Evolutionary conservation across 35 echinoderm and acorn worm species (phyloP), one percentile per base, ranked within the genome.

Genomic region (Patiria miniata): DNA sequence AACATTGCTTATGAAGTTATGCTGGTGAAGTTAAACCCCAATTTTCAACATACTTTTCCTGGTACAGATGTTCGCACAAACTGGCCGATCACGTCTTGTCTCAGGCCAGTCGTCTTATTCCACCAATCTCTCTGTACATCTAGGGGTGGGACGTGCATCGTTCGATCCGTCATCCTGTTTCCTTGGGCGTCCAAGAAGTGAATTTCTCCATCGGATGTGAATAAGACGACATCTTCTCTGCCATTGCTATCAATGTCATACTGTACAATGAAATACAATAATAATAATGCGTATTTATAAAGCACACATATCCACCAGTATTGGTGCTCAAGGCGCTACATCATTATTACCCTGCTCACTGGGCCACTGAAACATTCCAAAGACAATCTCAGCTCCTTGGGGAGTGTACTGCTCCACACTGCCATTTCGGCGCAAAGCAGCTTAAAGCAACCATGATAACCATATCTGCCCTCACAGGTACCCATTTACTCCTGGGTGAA

Each of bases 161-260:
- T 92, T 39, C 61, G 42, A 14, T 73, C 87, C 26, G 61, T 42
- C 7, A 94, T 61, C 19, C 61, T 26, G 12, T 79, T 40, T 22
- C 92, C 92, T 40, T 86, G 37, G 5, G 40, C 16, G 22, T 86
- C 78, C 21, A 89, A 51, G 76, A 88, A 94, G 15, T 52, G 39
- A 32, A 94, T 80, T 30, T 89, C 92, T 61, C 82, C 92, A 86
- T 94, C 83, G 10, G 87, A 83, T 14, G 82, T 90, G 56, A 32
- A 86, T 60, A 94, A 22, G 37, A 78, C 34, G 30, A 90, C n/a
- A 17, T 94, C 87, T 39, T 51, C n/a, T 59, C 51, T 7, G 16
- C 92, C 92, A 90, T 89, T 83, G 44, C 60, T 33, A 60, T 94
- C 58, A 32, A 89, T 83, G 54, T 94, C 92, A 94, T 81, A 94